phyloP scores from a whole-genome alignment of 2,113 vertebrate genomes.

The Seriola quinqueradiata region DNA sequence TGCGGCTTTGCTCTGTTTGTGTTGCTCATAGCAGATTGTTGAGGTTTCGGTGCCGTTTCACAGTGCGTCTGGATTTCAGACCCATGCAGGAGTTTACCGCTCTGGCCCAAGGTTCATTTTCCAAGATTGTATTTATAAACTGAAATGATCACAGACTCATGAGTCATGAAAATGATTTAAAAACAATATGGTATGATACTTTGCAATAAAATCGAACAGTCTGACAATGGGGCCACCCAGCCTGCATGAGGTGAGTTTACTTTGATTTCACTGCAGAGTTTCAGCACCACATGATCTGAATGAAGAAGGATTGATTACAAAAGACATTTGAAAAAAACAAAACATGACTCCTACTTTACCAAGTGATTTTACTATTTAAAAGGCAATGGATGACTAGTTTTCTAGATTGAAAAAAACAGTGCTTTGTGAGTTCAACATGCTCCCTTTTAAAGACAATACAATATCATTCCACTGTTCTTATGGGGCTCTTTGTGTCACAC shows the following conservation, averaged over 20 bases:
- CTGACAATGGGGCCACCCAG: constrained; percentile 47
- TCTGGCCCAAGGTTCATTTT: constrained; percentile 48
- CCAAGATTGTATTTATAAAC: constrained; percentile 63
- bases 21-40: constrained; percentile 65
- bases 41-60: constrained; percentile 66
- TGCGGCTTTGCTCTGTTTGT: constrained; percentile 67
- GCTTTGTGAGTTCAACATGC: background rate
- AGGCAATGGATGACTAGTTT: background rate
- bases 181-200: constrained; percentile 49
- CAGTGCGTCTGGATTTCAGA: constrained; percentile 53
- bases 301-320: constrained; percentile 8
- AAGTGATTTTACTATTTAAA: background rate
- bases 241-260: constrained; percentile 15
- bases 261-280: constrained; percentile 15
- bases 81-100: constrained; percentile 36
- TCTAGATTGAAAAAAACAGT: background rate
- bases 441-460: background rate
- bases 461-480: background rate
- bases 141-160: constrained; percentile 44
- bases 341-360: background rate
- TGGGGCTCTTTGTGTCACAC: background rate
- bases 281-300: background rate
- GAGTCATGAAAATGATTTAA: constrained; percentile 57
- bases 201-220: constrained; percentile 33
- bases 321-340: background rate